Conservation (phyloP, 2,888 invertebrate genomes). For the Pherbina coryleti region DNA sequence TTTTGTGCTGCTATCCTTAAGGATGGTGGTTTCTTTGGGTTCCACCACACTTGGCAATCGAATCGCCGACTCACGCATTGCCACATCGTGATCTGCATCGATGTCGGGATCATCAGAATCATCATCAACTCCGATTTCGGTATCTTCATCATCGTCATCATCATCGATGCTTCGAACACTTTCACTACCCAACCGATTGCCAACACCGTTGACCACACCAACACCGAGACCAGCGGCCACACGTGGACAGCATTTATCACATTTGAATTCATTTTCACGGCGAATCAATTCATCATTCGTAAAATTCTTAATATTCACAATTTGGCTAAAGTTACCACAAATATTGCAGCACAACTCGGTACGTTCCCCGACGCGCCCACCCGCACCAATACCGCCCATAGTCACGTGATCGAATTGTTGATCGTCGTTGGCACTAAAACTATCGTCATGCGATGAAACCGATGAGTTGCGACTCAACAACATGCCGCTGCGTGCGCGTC, state of each 20-base stretch:
- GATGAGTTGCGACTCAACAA: slow-evolving; percentile 60
- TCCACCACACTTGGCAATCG: slow-evolving; percentile 61
- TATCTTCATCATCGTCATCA: slow-evolving; percentile 42
- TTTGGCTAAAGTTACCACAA: slow-evolving; percentile 60
- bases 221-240: slow-evolving; percentile 47
- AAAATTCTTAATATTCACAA: slow-evolving; percentile 55
- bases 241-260: slow-evolving; percentile 60
- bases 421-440: slow-evolving; percentile 20
- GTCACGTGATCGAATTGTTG: slow-evolving; percentile 44
- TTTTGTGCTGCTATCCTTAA: slow-evolving; percentile 72
- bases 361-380: slow-evolving; percentile 52
- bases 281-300: slow-evolving; percentile 54
- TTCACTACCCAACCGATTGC: slow-evolving; percentile 49
- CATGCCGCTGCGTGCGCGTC: slow-evolving; percentile 54
- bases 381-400: slow-evolving; percentile 38
- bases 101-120: slow-evolving; percentile 55
- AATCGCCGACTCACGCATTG: slow-evolving; percentile 48
- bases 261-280: slow-evolving; percentile 60
- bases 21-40: slow-evolving; percentile 58
- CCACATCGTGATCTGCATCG: slow-evolving; percentile 48
- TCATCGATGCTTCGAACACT: slow-evolving; percentile 59
- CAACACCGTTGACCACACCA: slow-evolving; percentile 57
- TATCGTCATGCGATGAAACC: slow-evolving; percentile 55
- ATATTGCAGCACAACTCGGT: slow-evolving; percentile 61
- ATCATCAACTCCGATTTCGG: slow-evolving; percentile 57